These are phyloP conservation scores for Gallinago jamesoni DNA, from an alignment of 2,113 vertebrate species.

Conservation along the genomic window DNA sequence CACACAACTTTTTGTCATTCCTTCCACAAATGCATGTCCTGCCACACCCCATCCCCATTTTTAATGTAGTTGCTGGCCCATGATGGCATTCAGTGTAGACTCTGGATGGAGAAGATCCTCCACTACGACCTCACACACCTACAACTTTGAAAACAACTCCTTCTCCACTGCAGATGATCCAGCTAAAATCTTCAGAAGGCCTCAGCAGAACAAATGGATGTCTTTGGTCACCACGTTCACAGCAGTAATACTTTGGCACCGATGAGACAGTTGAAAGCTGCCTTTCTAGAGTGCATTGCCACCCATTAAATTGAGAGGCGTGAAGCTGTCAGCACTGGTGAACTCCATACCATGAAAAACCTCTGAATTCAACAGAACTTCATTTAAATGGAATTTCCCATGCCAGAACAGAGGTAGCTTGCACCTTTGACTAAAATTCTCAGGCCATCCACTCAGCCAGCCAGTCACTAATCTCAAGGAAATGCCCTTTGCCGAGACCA, in stretches of 20 bases:
- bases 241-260: neutral
- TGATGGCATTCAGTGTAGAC: neutral
- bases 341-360: neutral
- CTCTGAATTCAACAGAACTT: slow-evolving; percentile 1
- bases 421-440: slow-evolving; percentile 57
- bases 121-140: neutral
- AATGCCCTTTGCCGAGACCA: neutral
- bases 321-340: neutral
- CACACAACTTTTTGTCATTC: neutral
- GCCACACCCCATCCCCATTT: neutral
- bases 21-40: neutral
- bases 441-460: neutral
- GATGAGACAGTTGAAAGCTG: neutral
- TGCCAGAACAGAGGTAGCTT: slow-evolving; percentile 14
- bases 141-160: neutral
- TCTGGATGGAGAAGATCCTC: neutral
- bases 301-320: neutral
- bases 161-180: neutral
- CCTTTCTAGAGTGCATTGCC: neutral
- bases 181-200: neutral
- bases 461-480: slow-evolving; percentile 9
- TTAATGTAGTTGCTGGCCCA: neutral
- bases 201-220: neutral
- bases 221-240: neutral
- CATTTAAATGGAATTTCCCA: slow-evolving; percentile 21